Evolutionary conservation across 2,888 invertebrate genomes (phyloP).

Genomic region (Mantis religiosa): DNA sequence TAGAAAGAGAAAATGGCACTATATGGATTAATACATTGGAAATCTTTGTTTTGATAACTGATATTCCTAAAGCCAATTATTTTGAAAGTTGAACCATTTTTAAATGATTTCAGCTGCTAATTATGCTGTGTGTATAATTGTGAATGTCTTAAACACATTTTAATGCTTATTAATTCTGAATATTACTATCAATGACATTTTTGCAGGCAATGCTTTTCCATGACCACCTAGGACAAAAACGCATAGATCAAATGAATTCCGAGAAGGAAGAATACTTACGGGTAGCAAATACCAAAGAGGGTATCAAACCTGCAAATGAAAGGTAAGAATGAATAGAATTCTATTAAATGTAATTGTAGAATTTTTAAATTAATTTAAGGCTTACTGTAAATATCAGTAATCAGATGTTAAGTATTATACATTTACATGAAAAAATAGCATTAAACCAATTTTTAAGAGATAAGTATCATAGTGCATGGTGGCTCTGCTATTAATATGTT

Average conservation of each 20-base stretch:
- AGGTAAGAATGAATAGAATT: conserved; percentile 12
- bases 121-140: not conserved
- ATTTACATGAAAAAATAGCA: not conserved
- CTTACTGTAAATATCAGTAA: not conserved
- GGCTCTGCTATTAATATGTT: not conserved
- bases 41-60: no score
- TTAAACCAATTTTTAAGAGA: not conserved
- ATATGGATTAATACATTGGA: no score
- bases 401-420: not conserved
- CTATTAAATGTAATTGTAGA: not conserved
- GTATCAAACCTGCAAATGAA: conserved; percentile 22
- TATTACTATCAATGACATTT: not conserved
- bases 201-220: conserved; percentile 24
- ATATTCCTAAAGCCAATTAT: no score
- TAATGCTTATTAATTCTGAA: not conserved
- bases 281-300: conserved; percentile 15
- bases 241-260: conserved; percentile 42
- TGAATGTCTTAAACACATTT: not conserved
- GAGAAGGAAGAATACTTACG: conserved; percentile 41
- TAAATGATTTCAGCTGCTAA: no score
- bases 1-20: no score
- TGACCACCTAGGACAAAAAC: conserved; percentile 43
- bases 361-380: not conserved
- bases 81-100: no score
- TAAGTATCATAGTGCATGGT: not conserved